Conservation (phyloP, 2,797 vertebrate genomes). For the Varecia variegata region DNA sequence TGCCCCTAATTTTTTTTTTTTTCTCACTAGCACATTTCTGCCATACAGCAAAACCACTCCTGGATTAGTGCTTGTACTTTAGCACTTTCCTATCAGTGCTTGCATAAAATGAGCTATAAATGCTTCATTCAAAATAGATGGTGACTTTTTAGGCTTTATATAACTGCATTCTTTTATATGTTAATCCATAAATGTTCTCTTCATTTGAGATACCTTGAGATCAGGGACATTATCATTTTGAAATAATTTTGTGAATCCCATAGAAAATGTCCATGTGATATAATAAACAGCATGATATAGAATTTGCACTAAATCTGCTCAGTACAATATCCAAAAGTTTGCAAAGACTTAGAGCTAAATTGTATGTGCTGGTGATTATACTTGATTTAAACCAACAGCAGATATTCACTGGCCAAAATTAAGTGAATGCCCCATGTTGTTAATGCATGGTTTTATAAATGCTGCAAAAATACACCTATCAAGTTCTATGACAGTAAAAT, state of each 20-base stretch:
- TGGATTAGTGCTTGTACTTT: not conserved
- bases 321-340: not conserved
- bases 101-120: slow-evolving; percentile 53
- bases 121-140: slow-evolving; percentile 40
- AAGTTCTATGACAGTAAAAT: not conserved
- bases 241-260: slow-evolving; percentile 36
- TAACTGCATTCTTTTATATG: slow-evolving; percentile 18
- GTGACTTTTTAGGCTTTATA: not conserved
- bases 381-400: not conserved
- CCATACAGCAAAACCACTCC: not conserved
- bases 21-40: slow-evolving; percentile 29
- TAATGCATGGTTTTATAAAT: not conserved
- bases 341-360: not conserved
- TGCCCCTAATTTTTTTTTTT: not conserved
- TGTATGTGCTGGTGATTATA: not conserved
- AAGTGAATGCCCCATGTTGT: not conserved
- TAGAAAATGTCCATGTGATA: not conserved
- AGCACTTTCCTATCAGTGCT: slow-evolving; percentile 17
- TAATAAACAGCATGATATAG: not conserved
- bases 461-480: not conserved
- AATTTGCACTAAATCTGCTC: not conserved
- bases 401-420: not conserved
- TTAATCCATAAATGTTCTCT: slow-evolving; percentile 49
- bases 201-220: slow-evolving; percentile 40
- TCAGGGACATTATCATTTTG: slow-evolving; percentile 44